Evolutionary conservation across 2,888 invertebrate genomes (phyloP).

Genomic region (Thelaira solivaga): DNA sequence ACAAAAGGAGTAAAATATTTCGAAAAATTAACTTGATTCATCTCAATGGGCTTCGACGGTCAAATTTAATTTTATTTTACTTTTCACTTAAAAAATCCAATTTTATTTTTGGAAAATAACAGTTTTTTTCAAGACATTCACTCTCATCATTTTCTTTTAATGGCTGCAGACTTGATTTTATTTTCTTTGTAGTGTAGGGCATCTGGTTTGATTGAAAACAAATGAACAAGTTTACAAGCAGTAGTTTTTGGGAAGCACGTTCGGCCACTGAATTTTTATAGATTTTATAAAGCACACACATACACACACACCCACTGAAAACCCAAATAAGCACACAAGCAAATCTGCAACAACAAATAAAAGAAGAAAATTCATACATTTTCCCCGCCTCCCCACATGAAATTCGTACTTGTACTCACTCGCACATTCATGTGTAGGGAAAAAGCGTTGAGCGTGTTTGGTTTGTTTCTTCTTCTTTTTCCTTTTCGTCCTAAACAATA

Average conservation of each 20-base stretch:
- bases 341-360: constrained; percentile 12
- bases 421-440: neutral
- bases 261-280: constrained; percentile 58
- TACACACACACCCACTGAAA: neutral
- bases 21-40: too few species aligned
- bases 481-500: constrained; percentile 21
- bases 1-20: too few species aligned
- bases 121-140: too few species aligned
- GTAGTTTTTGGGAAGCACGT: constrained; percentile 37
- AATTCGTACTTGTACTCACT: too few species aligned
- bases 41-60: too few species aligned
- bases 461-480: neutral
- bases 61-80: neutral
- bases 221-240: neutral
- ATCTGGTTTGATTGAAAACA: neutral
- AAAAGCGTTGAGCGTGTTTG: too few species aligned
- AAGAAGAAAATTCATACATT: constrained; percentile 17
- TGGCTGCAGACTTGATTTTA: too few species aligned
- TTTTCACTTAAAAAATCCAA: too few species aligned
- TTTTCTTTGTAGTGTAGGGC: neutral
- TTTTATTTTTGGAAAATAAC: too few species aligned
- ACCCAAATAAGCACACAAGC: neutral
- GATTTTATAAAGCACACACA: constrained; percentile 49
- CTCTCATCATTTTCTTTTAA: too few species aligned
- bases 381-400: too few species aligned